Percentiles rank a stretch among this genome's conserved stretches.
Evolutionary conservation across 2,888 invertebrate species (phyloP).

Genomic region (Polydrusus tereticollis): DNA sequence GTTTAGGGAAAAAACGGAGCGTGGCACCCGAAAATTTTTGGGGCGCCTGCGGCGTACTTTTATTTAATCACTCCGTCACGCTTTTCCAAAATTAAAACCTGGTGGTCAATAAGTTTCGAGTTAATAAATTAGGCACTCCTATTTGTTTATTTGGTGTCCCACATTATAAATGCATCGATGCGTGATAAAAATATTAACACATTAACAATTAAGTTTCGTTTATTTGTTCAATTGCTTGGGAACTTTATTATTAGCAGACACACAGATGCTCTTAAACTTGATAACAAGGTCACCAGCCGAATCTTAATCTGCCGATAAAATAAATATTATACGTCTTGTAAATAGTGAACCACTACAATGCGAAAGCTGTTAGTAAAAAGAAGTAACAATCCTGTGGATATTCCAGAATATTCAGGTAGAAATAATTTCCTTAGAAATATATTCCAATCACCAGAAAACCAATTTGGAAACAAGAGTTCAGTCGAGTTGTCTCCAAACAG

Average conservation of each 20-base stretch:
- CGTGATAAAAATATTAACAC: background rate
- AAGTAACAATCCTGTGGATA: background rate
- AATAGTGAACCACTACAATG: conserved; percentile 19
- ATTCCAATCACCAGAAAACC: conserved; percentile 10
- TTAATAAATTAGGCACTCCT: background rate
- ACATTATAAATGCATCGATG: too few species aligned
- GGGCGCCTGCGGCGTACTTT: too few species aligned
- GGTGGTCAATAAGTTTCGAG: too few species aligned
- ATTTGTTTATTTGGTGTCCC: background rate
- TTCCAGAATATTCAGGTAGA: background rate
- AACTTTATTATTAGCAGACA: background rate
- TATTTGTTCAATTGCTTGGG: background rate
- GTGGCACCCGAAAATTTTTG: too few species aligned
- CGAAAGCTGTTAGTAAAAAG: conserved; percentile 14
- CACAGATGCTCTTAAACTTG: background rate
- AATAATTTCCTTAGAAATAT: conserved; percentile 28
- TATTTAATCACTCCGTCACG: too few species aligned
- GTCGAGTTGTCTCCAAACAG: conserved; percentile 53
- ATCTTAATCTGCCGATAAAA: background rate
- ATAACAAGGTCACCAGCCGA: conserved; percentile 7
- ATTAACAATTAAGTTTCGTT: background rate
- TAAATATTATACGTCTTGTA: background rate
- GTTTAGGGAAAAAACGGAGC: too few species aligned
- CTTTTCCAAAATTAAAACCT: too few species aligned
- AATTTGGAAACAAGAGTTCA: conserved; percentile 39